These are phyloP conservation scores for Cyprinodon variegatus DNA, from an alignment of 2,113 vertebrate species.

Conservation along the genomic window DNA sequence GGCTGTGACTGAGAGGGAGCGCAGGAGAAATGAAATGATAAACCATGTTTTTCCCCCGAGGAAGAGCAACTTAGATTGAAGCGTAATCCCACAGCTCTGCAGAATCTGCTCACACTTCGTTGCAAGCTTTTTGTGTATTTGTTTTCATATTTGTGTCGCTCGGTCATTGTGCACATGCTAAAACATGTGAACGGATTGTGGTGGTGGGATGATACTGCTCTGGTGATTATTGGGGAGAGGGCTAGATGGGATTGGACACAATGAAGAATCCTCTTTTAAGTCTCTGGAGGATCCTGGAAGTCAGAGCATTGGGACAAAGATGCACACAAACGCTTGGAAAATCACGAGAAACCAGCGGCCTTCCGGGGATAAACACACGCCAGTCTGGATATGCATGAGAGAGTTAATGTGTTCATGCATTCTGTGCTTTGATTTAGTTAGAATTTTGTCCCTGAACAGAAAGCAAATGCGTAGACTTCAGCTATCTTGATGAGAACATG, in stretches of 20 bases:
- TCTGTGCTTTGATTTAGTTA: constrained; percentile 34
- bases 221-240: constrained; percentile 61
- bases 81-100: constrained; percentile 75
- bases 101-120: constrained; percentile 55
- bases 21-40: constrained; percentile 77
- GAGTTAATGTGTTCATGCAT: constrained; percentile 51
- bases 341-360: constrained; percentile 20
- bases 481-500: constrained; percentile 48
- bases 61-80: constrained; percentile 74
- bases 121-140: constrained; percentile 43
- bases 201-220: constrained; percentile 44
- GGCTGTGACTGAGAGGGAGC: constrained; percentile 29
- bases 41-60: constrained; percentile 73
- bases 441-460: constrained; percentile 32
- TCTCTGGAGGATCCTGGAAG: constrained; percentile 51
- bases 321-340: constrained; percentile 17
- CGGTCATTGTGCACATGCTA: constrained; percentile 28
- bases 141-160: constrained; percentile 24
- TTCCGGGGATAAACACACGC: constrained; percentile 54
- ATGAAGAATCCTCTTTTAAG: constrained; percentile 67
- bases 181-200: constrained; percentile 25
- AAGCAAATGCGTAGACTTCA: constrained; percentile 31
- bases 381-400: constrained; percentile 56
- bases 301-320: constrained; percentile 11
- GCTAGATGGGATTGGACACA: constrained; percentile 70